Evolutionary conservation across 1,140 invertebrate species (phyloP), one percentile per base, ranked within the genome.

Genomic region (Hyphantria cunea): DNA sequence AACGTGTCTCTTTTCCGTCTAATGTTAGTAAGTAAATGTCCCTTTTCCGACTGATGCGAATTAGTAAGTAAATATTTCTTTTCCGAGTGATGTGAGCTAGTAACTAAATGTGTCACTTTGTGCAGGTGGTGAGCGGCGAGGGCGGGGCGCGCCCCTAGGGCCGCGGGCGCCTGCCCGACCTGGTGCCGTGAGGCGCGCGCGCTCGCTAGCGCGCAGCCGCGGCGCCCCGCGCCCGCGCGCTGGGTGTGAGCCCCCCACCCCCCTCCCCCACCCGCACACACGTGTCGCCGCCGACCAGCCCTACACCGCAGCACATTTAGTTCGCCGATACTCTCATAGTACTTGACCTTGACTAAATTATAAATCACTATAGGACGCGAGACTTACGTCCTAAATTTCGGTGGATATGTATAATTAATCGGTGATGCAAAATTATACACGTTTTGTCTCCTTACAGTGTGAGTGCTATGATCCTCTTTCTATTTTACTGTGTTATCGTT

Each of bases 121-220:
- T 33, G 39, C 75, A 89, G 86, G 90, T 91, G 84, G 87, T 90
- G 80, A 74, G 76, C 64, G 82, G 78, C 58, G 85, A 86, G 66
- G 74, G 75, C 44, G 74, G 78, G 53, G 78, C 67, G 55, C 88
- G 90, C 79, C 86, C 90, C 90, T 91, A 91, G 90, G 90, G 89
- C 81, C 86, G 86, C 80, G 83, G 81, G 84, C 90, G 90, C 90
- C 89, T 91, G 89, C 90, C 90, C 90, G 90, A 91, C 86, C 90
- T 91, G 74, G 90, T 91, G 87, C 90, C 90, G 86, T 90, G 89
- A 89, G 78, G 63, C 63, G 64, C 70, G 77, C 74, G 72, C 80
- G 78, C 78, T 71, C 75, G 68, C 80, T 68, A 72, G 63, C 68
- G 61, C 55, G 54, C 53, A 68, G 34, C 55, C 37, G 37, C 33